Evolutionary conservation across 2,888 invertebrate species (phyloP).

Genomic region (Meliscaeva auricollis): DNA sequence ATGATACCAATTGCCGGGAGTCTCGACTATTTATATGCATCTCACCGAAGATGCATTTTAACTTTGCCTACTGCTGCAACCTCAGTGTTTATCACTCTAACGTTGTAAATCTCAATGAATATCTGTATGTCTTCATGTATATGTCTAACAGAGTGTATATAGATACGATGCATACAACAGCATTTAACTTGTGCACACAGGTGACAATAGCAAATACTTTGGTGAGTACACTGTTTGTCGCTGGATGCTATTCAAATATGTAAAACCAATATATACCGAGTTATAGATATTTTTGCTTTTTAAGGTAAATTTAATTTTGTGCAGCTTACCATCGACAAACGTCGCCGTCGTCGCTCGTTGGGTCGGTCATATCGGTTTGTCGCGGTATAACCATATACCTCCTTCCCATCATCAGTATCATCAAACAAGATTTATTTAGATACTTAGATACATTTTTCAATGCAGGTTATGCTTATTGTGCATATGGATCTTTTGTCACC

Average conservation of each 20-base stretch:
- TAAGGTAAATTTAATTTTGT: constrained; percentile 64
- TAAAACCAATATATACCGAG: constrained; percentile 35
- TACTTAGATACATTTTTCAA: constrained; percentile 48
- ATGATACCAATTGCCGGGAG: constrained; percentile 83
- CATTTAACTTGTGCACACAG: constrained; percentile 42
- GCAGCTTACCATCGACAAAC: constrained; percentile 24
- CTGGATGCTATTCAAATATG: constrained; percentile 59
- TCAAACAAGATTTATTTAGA: constrained; percentile 67
- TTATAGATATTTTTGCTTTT: constrained; percentile 41
- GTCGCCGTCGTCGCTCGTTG: not conserved
- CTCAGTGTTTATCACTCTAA: constrained; percentile 57
- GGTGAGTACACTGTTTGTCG: constrained; percentile 29
- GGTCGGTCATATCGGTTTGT: not conserved
- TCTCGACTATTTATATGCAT: constrained; percentile 83
- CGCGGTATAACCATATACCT: not conserved
- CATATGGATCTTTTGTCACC: constrained; percentile 23
- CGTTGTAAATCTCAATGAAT: constrained; percentile 56
- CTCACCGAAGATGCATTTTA: constrained; percentile 77
- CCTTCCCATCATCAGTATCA: constrained; percentile 47
- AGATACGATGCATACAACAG: constrained; percentile 10
- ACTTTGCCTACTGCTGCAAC: constrained; percentile 44
- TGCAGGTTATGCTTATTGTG: constrained; percentile 28
- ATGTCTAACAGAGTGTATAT: constrained; percentile 9
- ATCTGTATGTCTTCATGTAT: constrained; percentile 27
- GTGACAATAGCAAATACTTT: constrained; percentile 71